These are phyloP conservation scores for Pimephales promelas DNA, from an alignment of 2,113 vertebrate species.

Conservation along the genomic window DNA sequence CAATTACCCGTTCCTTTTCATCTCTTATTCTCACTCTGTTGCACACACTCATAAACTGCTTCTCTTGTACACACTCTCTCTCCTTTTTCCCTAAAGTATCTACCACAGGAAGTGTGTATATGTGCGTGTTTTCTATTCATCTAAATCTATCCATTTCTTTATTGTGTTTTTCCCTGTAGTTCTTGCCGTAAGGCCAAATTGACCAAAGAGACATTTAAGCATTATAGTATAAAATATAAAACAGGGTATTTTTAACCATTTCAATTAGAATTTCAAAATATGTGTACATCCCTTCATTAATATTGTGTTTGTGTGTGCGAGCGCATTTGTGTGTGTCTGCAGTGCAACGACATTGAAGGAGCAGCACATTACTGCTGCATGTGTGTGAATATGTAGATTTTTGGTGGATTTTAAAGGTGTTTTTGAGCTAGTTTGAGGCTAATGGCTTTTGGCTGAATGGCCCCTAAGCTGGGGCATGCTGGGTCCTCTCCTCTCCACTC, in stretches of 20 bases:
- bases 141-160: neutral
- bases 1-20: constrained; percentile 60
- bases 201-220: neutral
- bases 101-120: constrained; percentile 3
- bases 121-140: neutral
- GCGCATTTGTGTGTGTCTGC: no score
- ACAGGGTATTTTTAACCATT: neutral
- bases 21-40: constrained; percentile 37
- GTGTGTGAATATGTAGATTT: constrained; percentile 28
- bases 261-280: neutral
- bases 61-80: neutral
- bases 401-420: constrained; percentile 27
- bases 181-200: neutral
- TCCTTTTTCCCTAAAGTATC: neutral
- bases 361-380: neutral
- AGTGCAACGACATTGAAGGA: neutral
- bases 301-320: no score
- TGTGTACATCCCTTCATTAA: neutral
- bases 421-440: constrained; percentile 30
- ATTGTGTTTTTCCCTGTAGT: neutral
- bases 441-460: constrained; percentile 36
- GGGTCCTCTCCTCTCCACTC: constrained; percentile 30
- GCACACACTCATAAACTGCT: constrained; percentile 5
- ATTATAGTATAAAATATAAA: neutral
- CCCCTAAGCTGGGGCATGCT: constrained; percentile 15